Base-by-base conservation (phyloP, 2,113 vertebrate species). In the Alexandromys fortis region DNA sequence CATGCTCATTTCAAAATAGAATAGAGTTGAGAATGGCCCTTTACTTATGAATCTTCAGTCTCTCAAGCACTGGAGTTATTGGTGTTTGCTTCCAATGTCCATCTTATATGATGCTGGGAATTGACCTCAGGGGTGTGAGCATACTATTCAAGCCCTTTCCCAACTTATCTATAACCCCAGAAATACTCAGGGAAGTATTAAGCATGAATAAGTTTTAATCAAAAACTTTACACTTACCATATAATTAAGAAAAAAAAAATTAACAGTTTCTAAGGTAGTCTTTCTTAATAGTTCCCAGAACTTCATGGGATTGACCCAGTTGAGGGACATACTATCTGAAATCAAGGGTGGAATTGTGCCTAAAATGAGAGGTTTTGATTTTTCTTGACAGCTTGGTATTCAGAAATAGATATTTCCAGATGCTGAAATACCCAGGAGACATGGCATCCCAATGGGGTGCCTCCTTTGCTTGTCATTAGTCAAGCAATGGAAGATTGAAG, bases 51-150 rank as follows among this genome's bases (percentile, higher is more conserved):
- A 28, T 0, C 14, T 65, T 28, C 11, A 14, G 13, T 1, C 26
- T 42, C 81, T 26, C 58, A 17, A 42, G 3, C 3, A 5, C 58
- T 61, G 11, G 6, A 4, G 3, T 12, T 10, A 81, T 55, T n/a
- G 49, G 30, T 55, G 9, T n/a, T 8, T 12, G 7, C 0, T 26
- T 65, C n/a, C 3, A 61, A 42, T 30, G 26, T 16, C 8, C 58
- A 85, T 0, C 16, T 8, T 17, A 42, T 61, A 5, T 61, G 78
- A n/a, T 61, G 33, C 5, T n/a, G 12, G 35, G 2, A 0, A 16
- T 16, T 8, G 21, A 38, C 55, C 0, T 61, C 2, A 38, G 21
- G 5, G 17, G 3, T 45, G 21, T 9, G 22, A 26, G 13, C 21
- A 42, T 61, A 1, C 38, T 63, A 63, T 7, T 2, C 5, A 38